These are phyloP conservation scores for Leucopsar rothschildi DNA, from an alignment of 2,113 vertebrate genomes.

Conservation along the genomic window DNA sequence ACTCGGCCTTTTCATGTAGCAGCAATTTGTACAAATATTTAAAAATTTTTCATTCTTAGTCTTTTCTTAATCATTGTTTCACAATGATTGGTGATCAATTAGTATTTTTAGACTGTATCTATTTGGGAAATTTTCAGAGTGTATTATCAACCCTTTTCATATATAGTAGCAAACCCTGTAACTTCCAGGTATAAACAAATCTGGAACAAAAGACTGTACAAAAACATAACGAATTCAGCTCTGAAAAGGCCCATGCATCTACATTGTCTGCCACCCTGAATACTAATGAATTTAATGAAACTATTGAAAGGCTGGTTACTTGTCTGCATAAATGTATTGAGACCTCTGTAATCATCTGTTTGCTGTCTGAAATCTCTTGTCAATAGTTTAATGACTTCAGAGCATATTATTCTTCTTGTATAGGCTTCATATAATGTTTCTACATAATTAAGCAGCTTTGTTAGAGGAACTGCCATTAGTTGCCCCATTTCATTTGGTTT, in stretches of 20 bases:
- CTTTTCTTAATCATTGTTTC: background rate
- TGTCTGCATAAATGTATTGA: constrained; percentile 42
- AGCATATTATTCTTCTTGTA: constrained; percentile 55
- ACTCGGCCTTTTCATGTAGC: background rate
- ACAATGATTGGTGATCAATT: background rate
- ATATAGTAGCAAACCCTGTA: background rate
- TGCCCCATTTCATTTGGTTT: constrained; percentile 54
- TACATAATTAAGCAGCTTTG: constrained; percentile 68
- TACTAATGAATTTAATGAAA: constrained; percentile 63
- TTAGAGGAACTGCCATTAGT: constrained; percentile 58
- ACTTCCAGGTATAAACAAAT: constrained; percentile 47
- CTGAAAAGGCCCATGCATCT: constrained; percentile 53
- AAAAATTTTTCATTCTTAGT: background rate
- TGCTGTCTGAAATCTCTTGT: constrained; percentile 58
- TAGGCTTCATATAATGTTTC: constrained; percentile 59
- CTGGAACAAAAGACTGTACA: constrained; percentile 51
- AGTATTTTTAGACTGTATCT: background rate
- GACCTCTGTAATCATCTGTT: constrained; percentile 58
- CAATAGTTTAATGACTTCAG: constrained; percentile 63
- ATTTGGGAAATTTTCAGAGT: background rate
- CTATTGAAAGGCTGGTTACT: constrained; percentile 48
- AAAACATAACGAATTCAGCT: constrained; percentile 42
- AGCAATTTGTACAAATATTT: background rate
- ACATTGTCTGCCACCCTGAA: constrained; percentile 52
- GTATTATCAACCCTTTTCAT: background rate